Percentiles rank a stretch among this genome's conserved stretches.
These are phyloP conservation scores for Dysmachus trigonus DNA, from an alignment of 2,888 invertebrate genomes.

Conservation along the genomic window DNA sequence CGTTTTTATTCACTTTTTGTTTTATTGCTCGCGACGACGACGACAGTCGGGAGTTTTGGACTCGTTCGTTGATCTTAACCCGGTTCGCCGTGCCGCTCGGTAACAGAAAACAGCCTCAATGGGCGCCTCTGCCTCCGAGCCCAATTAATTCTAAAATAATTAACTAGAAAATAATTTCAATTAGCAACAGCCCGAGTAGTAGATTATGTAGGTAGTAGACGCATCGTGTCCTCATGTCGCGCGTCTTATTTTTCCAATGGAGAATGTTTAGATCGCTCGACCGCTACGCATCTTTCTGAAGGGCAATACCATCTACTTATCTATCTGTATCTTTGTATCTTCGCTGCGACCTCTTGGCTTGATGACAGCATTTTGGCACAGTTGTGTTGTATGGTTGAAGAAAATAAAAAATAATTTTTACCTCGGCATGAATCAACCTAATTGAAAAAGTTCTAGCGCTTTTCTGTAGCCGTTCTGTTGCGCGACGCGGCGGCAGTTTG, in stretches of 20 bases:
- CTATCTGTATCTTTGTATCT: background rate
- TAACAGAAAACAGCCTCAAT: background rate
- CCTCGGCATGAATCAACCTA: constrained; percentile 17
- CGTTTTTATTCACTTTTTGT: background rate
- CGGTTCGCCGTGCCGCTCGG: background rate
- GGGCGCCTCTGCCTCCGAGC: constrained; percentile 11
- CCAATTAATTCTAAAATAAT: constrained; percentile 30
- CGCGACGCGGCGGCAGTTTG: background rate
- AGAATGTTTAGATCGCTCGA: background rate
- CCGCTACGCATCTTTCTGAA: background rate
- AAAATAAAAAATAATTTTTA: constrained; percentile 7
- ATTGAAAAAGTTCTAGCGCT: constrained; percentile 10
- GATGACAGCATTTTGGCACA: constrained; percentile 15
- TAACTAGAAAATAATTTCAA: constrained; percentile 36
- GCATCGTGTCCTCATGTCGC: background rate
- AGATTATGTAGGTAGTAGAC: constrained; percentile 7
- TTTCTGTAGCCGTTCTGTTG: background rate
- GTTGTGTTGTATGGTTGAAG: background rate
- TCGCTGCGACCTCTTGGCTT: background rate
- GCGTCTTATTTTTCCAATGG: background rate
- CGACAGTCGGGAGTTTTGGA: background rate
- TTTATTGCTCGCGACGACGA: background rate
- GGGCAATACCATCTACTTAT: background rate
- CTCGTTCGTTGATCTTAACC: constrained; percentile 28
- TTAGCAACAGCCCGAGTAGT: background rate